A percentile compares a stretch with the other conserved stretches of the same genome.
phyloP scores from a whole-genome alignment of 2,113 vertebrate species.

The Marmota flaviventris region DNA sequence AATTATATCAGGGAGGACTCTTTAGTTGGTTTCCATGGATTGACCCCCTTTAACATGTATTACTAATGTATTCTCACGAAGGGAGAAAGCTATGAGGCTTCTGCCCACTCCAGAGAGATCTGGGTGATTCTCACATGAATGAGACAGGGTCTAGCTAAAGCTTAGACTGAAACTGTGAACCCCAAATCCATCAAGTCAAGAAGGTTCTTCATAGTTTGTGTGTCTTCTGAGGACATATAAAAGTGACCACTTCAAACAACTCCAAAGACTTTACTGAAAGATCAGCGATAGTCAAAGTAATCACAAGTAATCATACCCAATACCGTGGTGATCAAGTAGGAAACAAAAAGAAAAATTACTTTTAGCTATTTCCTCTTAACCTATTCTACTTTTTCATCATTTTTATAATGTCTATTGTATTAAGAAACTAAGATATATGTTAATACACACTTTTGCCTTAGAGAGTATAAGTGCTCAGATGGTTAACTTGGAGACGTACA shows the following conservation, averaged over 20 bases:
- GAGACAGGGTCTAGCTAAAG: background rate
- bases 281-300: background rate
- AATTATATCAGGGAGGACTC: background rate
- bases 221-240: background rate
- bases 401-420: background rate
- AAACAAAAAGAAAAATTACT: background rate
- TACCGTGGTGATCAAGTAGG: background rate
- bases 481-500: background rate
- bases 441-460: background rate
- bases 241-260: background rate
- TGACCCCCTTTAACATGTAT: background rate
- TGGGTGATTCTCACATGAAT: accelerated
- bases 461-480: background rate
- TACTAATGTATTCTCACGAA: background rate
- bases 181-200: background rate
- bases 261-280: background rate
- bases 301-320: background rate
- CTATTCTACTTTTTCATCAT: background rate
- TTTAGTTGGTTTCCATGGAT: background rate
- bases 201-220: background rate
- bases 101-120: background rate
- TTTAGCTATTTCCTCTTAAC: background rate
- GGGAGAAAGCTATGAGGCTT: background rate
- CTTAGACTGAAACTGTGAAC: background rate
- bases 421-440: background rate